Conservation (phyloP, 2,113 vertebrate genomes). For the Nothobranchius furzeri region DNA sequence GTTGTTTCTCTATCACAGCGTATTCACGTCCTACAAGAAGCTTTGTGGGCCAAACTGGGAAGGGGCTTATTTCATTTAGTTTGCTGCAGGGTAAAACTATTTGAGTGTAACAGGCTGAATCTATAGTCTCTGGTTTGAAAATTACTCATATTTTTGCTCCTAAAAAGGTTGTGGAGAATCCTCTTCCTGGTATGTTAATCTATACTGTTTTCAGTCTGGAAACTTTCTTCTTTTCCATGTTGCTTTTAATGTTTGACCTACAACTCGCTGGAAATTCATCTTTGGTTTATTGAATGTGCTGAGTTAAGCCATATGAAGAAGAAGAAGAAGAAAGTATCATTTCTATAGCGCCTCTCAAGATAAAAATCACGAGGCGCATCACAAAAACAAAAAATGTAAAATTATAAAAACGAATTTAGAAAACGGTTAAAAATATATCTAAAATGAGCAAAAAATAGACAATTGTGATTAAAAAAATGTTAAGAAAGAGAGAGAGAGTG, state of each 20-base stretch:
- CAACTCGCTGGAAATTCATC: constrained; percentile 45
- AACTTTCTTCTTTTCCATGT: constrained; percentile 6
- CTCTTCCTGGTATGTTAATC: constrained; percentile 8
- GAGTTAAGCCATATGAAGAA: constrained; percentile 22
- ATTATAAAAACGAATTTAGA: too few species aligned
- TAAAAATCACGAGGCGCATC: too few species aligned
- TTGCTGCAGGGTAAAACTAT: neutral
- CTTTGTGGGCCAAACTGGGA: constrained; percentile 11
- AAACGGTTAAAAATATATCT: too few species aligned
- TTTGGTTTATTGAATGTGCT: constrained; percentile 36
- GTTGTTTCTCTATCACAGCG: constrained; percentile 33
- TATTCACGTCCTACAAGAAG: constrained; percentile 5
- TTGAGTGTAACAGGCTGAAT: constrained; percentile 10
- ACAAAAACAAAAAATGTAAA: too few species aligned
- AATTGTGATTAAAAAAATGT: too few species aligned
- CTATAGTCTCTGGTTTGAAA: constrained; percentile 24
- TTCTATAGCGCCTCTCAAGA: too few species aligned
- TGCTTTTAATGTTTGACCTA: constrained; percentile 44
- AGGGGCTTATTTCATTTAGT: constrained; percentile 8
- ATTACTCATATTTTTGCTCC: constrained; percentile 11
- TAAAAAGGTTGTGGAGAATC: constrained; percentile 24
- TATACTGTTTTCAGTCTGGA: constrained; percentile 16
- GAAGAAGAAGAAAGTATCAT: too few species aligned
- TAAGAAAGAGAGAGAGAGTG: too few species aligned
- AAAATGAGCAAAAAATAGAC: too few species aligned